A percentile compares a stretch with the other conserved stretches of the same genome.
Evolutionary conservation across 2,888 invertebrate genomes (phyloP).

Genomic region (Andrena flavipes): DNA sequence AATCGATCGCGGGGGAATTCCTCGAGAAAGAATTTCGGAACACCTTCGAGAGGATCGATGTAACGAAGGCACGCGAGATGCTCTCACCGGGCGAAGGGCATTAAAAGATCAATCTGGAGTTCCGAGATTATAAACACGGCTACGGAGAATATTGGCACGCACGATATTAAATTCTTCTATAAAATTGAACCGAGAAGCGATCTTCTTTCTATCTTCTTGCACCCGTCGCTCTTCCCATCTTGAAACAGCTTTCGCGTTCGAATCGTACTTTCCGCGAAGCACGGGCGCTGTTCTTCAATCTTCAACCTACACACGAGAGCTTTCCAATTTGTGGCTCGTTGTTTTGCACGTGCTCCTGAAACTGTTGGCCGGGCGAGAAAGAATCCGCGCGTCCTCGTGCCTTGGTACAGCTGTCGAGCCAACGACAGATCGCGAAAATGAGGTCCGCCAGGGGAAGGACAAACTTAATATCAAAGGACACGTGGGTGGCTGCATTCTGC

Average conservation of each 20-base stretch:
- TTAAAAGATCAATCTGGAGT: neutral
- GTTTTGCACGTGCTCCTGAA: conserved; percentile 1
- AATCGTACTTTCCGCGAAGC: conserved; percentile 37
- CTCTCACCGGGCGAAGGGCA: neutral
- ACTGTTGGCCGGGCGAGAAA: neutral
- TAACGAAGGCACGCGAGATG: neutral
- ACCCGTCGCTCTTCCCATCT: conserved; percentile 1
- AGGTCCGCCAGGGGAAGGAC: neutral
- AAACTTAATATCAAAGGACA: conserved; percentile 26
- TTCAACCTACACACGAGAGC: neutral
- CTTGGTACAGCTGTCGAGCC: neutral
- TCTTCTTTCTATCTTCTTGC: neutral
- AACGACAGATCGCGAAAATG: neutral
- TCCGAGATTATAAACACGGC: neutral
- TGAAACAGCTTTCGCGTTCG: conserved; percentile 41
- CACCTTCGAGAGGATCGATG: conserved; percentile 2
- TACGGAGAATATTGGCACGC: conserved; percentile 1
- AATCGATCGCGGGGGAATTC: neutral
- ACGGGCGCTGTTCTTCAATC: conserved; percentile 30
- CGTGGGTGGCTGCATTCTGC: neutral
- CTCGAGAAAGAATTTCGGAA: conserved; percentile 5
- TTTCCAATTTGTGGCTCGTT: conserved; percentile 13
- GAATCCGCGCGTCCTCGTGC: neutral
- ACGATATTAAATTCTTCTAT: conserved; percentile 37
- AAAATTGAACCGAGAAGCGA: neutral